Evolutionary conservation across 2,888 invertebrate genomes (phyloP), one percentile per base, ranked within the genome.

Genomic region (Epistrophe eligans): DNA sequence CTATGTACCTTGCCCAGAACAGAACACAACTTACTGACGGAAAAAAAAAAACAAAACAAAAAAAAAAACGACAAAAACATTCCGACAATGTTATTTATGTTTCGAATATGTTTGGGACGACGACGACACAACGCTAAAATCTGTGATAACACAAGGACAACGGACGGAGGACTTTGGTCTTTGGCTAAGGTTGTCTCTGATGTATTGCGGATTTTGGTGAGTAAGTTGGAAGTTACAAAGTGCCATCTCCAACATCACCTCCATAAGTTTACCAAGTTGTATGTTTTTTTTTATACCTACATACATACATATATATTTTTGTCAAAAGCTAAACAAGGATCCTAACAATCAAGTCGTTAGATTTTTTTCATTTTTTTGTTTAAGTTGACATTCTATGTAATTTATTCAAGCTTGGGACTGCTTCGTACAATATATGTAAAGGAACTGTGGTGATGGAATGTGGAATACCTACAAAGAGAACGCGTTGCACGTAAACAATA

Each of bases 111-210:
- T 79, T 83, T 74, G 72, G 79, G 79, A 87, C 72, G 28, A 55
- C 19, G n/a, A n/a, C 24, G 24, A 24, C 24, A 62, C 40, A 62
- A n/a, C 70, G 71, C 72, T 79, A 72, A 83, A 83, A 87, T 87
- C 87, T 87, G 83, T 83, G 87, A 87, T 87, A 87, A 79, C 74
- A 67, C 85, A 82, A 70, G 70, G 82, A 82, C 73, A 35, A 77
- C 45, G 60, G 32, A 35, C 45, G 17, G 17, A 67, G 60, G 50
- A 80, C 66, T 24, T 55, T 62, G 70, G 57, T 52, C 48, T 28
- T 24, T 28, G 19, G 55, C 62, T 67, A n/a, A 58, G 62, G 50
- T 66, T 40, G 50, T 28, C 10, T 17, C 70, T 81, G 70, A 82
- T 77, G 82, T 82, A 85, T 82, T 73, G 81, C 57, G 74, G 71